Base-by-base conservation (phyloP, 2,888 invertebrate species). In the Luffia ferchaultella region DNA sequence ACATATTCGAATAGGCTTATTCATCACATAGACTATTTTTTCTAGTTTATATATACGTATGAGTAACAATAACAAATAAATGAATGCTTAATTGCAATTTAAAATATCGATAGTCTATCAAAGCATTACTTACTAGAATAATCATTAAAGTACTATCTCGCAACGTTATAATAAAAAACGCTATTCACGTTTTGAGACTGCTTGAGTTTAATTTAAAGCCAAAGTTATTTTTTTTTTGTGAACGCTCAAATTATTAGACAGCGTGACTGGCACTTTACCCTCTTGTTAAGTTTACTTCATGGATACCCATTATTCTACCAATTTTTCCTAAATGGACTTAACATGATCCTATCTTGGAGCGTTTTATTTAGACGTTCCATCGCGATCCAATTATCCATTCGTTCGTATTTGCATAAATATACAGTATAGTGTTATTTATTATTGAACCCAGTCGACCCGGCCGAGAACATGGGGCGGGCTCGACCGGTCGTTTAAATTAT, bases 381-480 rank as follows among this genome's bases (percentile, higher is more conserved):
- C 30, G 30, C 30, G 30, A 30, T 30, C 30, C 30, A 30, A 30
- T 30, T 30, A 30, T 30, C 30, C 30, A 30, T 30, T 30, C 30
- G 12, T 3, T 12, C 30, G 30, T 30, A 55, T 59, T 59, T 59
- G 58, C 59, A 57, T 59, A 58, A 60, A 60, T 57, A 57, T 56
- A 57, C 51, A 55, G 55, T 51, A 20, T 42, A 49, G 53, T 48
- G 5, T 55, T 55, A 58, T 60, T 60, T 61, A 60, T 58, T 54
- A 52, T 55, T 45, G 30, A 30, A 30, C 51, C 50, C 54, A 43
- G 48, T 45, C 30, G 30, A 51, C 46, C 52, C 48, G 17, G 50
- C 52, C 45, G 51, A 20, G 20, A 40, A 49, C 49, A 48, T 45
- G 40, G 48, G 48, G 40, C 43, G 40, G 42, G 9, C 45, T 40